A percentile compares a stretch with the other conserved stretches of the same genome.
Evolutionary conservation across 2,888 invertebrate species (phyloP).

Genomic region (Megamerina dolium): DNA sequence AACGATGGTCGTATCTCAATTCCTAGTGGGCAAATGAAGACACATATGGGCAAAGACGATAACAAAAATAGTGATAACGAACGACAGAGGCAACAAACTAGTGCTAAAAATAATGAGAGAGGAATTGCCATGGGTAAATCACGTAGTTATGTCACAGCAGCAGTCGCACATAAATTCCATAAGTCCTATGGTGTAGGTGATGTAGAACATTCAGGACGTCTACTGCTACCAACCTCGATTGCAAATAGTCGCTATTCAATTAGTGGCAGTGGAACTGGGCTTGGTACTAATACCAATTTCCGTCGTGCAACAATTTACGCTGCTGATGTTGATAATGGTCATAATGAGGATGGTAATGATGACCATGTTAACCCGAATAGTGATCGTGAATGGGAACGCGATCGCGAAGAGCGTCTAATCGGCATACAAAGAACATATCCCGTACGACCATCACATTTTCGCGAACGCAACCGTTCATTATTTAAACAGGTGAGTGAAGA

Average conservation of each 20-base stretch:
- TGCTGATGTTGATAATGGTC: too few species aligned
- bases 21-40: slow-evolving; percentile 18
- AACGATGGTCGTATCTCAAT: slow-evolving; percentile 25
- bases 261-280: too few species aligned
- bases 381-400: slow-evolving; percentile 8
- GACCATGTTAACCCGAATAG: background rate
- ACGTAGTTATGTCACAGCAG: background rate
- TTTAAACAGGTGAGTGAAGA: slow-evolving; percentile 34
- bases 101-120: slow-evolving; percentile 4
- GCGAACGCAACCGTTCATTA: slow-evolving; percentile 42
- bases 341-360: too few species aligned
- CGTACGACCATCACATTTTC: slow-evolving; percentile 38
- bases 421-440: slow-evolving; percentile 32
- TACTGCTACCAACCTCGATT: slow-evolving; percentile 20
- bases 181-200: too few species aligned
- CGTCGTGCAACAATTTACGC: too few species aligned
- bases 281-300: too few species aligned
- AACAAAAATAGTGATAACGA: slow-evolving; percentile 11
- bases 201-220: slow-evolving; percentile 19
- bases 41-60: background rate
- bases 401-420: slow-evolving; percentile 10
- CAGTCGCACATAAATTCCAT: too few species aligned
- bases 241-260: slow-evolving; percentile 4
- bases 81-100: slow-evolving; percentile 7
- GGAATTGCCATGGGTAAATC: too few species aligned